phyloP scores from a whole-genome alignment of 2,888 invertebrate species.

The Pterostichus niger region DNA sequence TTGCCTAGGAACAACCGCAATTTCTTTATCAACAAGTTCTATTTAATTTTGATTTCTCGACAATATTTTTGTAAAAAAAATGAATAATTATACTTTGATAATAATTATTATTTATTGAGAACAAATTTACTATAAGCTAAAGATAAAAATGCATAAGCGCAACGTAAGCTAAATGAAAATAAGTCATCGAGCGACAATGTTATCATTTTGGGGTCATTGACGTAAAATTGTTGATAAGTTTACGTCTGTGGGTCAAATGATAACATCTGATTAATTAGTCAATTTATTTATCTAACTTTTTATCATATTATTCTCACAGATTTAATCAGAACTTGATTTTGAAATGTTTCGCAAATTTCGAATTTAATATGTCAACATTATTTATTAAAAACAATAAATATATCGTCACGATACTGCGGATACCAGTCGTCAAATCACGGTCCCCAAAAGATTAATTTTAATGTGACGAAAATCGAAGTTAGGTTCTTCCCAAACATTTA shows the following conservation, averaged over 20 bases:
- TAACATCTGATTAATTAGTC: slow-evolving; percentile 30
- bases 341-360: not conserved
- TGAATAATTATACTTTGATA: slow-evolving; percentile 1
- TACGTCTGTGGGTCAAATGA: slow-evolving; percentile 12
- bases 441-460: no score
- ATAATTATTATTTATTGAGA: slow-evolving; percentile 1
- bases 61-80: not conserved
- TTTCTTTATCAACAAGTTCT: not conserved
- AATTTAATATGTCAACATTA: no score
- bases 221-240: slow-evolving; percentile 42
- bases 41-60: not conserved
- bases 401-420: no score
- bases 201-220: slow-evolving; percentile 49
- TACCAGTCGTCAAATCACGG: no score
- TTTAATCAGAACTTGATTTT: not conserved
- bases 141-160: not conserved
- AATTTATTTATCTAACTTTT: slow-evolving; percentile 7
- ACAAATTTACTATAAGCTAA: slow-evolving; percentile 14
- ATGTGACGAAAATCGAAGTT: no score
- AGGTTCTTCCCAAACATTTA: no score
- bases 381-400: no score
- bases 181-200: slow-evolving; percentile 13
- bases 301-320: not conserved
- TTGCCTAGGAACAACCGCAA: not conserved
- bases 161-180: not conserved